A percentile compares a stretch with the other conserved stretches of the same genome.
Evolutionary conservation across 2,113 vertebrate species (phyloP).

Genomic region (Blennius ocellaris): DNA sequence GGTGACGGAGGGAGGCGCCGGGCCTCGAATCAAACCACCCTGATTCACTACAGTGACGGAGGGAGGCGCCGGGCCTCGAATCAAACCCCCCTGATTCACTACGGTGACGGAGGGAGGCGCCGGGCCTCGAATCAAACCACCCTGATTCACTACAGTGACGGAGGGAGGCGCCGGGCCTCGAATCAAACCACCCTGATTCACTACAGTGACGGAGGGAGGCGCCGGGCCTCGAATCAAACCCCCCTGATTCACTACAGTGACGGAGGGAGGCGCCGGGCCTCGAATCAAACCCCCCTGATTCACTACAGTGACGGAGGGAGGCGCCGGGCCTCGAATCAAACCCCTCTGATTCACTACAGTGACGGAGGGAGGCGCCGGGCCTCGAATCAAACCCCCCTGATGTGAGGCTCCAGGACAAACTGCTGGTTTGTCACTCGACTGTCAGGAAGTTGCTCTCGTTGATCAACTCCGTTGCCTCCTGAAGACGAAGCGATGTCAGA

Average conservation of each 20-base stretch:
- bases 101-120: background rate
- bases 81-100: constrained; percentile 2
- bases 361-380: background rate
- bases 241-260: background rate
- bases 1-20: background rate
- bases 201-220: background rate
- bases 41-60: background rate
- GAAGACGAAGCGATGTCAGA: no score
- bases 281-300: constrained; percentile 3
- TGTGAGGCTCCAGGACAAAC: background rate
- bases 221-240: background rate
- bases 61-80: background rate
- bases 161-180: background rate
- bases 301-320: background rate
- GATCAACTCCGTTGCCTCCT: no score
- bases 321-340: background rate
- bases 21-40: background rate
- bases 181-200: constrained; percentile 6
- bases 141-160: background rate
- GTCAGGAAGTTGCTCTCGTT: no score
- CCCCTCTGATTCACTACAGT: background rate
- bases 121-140: background rate
- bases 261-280: background rate
- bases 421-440: no score
- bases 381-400: background rate